These are phyloP conservation scores for Nothoprocta perdicaria DNA, from an alignment of 2,113 vertebrate genomes.

Conservation along the genomic window DNA sequence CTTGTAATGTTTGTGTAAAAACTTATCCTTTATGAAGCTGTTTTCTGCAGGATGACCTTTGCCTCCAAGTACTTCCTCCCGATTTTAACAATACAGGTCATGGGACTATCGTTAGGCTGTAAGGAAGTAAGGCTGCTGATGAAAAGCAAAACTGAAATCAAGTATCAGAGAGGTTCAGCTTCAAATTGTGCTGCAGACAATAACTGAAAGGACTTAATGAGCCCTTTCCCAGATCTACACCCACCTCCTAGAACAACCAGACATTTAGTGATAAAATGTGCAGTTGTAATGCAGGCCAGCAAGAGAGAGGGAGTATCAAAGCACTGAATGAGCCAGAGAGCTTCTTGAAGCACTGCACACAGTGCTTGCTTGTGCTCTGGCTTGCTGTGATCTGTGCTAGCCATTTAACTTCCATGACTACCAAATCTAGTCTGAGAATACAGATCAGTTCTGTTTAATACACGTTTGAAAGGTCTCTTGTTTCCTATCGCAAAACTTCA, in stretches of 20 bases:
- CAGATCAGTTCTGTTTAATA: not conserved
- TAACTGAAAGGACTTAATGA: not conserved
- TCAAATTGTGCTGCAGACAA: not conserved
- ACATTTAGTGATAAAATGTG: not conserved
- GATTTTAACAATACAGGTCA: not conserved
- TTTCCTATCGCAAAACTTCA: not conserved
- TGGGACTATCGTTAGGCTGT: not conserved
- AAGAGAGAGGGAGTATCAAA: not conserved
- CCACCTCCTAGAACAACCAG: not conserved
- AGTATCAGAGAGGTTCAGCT: not conserved
- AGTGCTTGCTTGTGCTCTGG: not conserved
- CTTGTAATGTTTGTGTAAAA: not conserved
- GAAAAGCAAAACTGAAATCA: not conserved
- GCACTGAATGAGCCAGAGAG: not conserved
- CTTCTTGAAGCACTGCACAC: not conserved
- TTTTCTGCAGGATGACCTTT: not conserved
- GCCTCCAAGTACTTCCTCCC: not conserved
- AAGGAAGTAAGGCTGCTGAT: not conserved
- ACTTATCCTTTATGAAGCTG: not conserved
- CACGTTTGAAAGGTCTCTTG: not conserved
- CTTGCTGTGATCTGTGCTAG: not conserved
- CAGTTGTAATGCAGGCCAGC: not conserved
- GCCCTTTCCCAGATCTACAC: not conserved
- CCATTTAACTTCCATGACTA: not conserved
- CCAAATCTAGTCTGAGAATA: not conserved